Base-by-base conservation (phyloP, 2,888 invertebrate species). In the Pammene fasciana region DNA sequence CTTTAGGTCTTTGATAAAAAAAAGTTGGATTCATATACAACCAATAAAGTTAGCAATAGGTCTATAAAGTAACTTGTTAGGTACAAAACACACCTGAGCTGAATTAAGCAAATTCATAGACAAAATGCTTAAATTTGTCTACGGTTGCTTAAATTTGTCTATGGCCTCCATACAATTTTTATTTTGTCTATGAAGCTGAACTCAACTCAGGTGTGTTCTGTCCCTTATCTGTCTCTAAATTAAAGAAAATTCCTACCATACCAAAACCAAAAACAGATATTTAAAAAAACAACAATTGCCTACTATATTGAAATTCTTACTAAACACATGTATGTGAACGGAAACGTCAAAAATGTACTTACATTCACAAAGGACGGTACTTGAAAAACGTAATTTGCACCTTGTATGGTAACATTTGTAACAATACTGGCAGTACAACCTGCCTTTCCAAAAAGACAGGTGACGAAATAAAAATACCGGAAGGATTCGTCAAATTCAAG, bases 401-500 rank as follows among this genome's bases (percentile, higher is more conserved):
- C 62, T 56, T 56, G 26, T 41, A 41, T 38, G 0, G 8, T 45
- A 18, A 54, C 55, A 61, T 50, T 38, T 1, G 8, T 45, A 18
- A 54, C 55, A 61, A 57, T 45, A 62, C 26, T 55, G 41, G 14
- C 64, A 34, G 34, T 14, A 43, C 61, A 67, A 61, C 68, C 43
- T 59, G 64, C 52, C 45, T 26, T 26, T 43, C 26, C 26, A 26
- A 26, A 57, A 50, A 41, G 67, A 11, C 68, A 65, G 68, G 68
- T 68, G 68, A 59, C 64, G 57, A 52, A 16, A 55, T 34, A 38
- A 65, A 65, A 50, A 34, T 11, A 11, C 78, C 78, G 80, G 80
- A 80, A 81, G 62, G 45, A 59, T 45, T 43, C 57, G 74, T 74
- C 60, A 75, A 74, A 73, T 76, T 74, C 75, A 71, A 73, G 72